Evolutionary conservation across 2,888 invertebrate species (phyloP).

Genomic region (Phaedon cochleariae): DNA sequence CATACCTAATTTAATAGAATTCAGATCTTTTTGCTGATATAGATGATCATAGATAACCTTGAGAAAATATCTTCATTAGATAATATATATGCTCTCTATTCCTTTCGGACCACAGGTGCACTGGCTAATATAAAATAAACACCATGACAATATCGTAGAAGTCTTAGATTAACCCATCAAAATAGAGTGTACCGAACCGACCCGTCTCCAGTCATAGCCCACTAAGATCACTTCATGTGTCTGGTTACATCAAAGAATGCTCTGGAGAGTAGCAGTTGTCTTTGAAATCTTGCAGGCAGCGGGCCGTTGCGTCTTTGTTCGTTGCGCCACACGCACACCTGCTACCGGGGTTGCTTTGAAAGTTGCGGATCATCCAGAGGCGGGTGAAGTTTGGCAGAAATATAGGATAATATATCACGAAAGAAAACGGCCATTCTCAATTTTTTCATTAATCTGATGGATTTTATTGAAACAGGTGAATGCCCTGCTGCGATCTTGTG

Average conservation of each 20-base stretch:
- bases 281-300: constrained; percentile 23
- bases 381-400: too few relatives aligned
- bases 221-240: constrained; percentile 35
- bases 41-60: too few relatives aligned
- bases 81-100: too few relatives aligned
- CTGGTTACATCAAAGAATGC: constrained; percentile 40
- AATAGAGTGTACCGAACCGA: constrained; percentile 37
- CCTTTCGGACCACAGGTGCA: too few relatives aligned
- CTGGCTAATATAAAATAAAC: constrained; percentile 9
- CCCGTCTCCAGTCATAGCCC: constrained; percentile 29
- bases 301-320: constrained; percentile 18
- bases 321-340: constrained; percentile 27
- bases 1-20: too few relatives aligned
- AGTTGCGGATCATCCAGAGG: neutral
- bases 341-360: constrained; percentile 10
- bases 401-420: too few relatives aligned
- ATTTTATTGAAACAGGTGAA: too few relatives aligned
- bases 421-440: too few relatives aligned
- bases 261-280: constrained; percentile 32
- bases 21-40: too few relatives aligned
- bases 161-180: constrained; percentile 31
- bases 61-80: too few relatives aligned
- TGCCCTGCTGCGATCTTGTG: too few relatives aligned
- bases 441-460: too few relatives aligned
- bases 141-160: constrained; percentile 13